Evolutionary conservation across 2,113 vertebrate genomes (phyloP), one percentile per base, ranked within the genome.

Genomic region (Oryzias curvinotus): DNA sequence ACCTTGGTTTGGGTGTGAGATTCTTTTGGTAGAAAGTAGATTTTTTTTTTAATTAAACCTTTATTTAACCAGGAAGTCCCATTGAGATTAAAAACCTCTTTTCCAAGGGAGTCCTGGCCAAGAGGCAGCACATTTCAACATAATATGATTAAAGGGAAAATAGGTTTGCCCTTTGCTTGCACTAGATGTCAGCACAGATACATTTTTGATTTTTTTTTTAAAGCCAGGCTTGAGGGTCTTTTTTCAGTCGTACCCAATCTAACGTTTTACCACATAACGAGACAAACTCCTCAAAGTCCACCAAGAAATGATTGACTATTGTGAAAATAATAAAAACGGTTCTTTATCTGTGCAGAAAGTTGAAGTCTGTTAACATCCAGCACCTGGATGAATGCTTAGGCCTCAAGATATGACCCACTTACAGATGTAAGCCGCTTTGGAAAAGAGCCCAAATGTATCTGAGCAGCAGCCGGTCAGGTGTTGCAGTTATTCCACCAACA

Each of bases 101-200:
- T 23, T 23, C 21, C 21, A 23, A 23, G 21, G 21, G 21, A 23
- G 21, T 23, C 21, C 21, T 23, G 21, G 21, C 21, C 21, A 23
- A 23, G 21, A 23, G 21, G 17, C 44, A 46, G 44, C 16, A 8
- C 13, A 4, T 44, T 44, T 44, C 15, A 14, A 17, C 17, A 26
- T 13, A 3, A 28, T n/a, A 2, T 47, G 2, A 54, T 2, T 12
- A 36, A 36, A 21, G 54, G 60, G 15, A 57, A 26, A 26, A 75
- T 42, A 25, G 8, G 49, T 78, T 56, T 78, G 50, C 73, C 43
- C 30, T 62, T n/a, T 46, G 41, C 42, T 44, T 50, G 19, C 87
- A 81, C 84, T 80, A 88, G 88, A 74, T 80, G 86, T 81, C 87
- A 84, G 71, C 28, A 77, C 48, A 73, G 63, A 70, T 44, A 36